A percentile compares a stretch with the other conserved stretches of the same genome.
Evolutionary conservation across 2,113 vertebrate species (phyloP).

Genomic region (Clarias batrachus): DNA sequence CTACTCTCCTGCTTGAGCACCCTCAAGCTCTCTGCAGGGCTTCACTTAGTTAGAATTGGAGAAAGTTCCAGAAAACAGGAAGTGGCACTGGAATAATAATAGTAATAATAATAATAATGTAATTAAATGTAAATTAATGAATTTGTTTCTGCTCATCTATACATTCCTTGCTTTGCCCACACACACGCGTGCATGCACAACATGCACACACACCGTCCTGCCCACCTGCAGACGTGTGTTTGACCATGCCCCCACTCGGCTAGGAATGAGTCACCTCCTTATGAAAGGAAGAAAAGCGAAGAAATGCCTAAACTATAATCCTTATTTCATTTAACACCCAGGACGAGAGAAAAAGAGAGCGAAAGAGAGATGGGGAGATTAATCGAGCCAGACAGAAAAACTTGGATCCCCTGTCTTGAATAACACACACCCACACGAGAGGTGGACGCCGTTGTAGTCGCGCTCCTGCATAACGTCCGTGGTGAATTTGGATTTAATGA

Average conservation of each 20-base stretch:
- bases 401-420: constrained; percentile 6
- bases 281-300: not conserved
- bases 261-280: constrained; percentile 15
- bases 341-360: not conserved
- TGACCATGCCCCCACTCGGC: not conserved
- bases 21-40: constrained; percentile 11
- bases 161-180: not conserved
- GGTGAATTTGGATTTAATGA: constrained; percentile 23
- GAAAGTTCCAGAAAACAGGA: not conserved
- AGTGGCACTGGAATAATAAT: not conserved
- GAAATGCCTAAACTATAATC: not conserved
- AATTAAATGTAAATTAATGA: not conserved
- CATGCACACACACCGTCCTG: not conserved
- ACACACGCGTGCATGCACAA: not conserved
- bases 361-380: not conserved
- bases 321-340: constrained; percentile 5
- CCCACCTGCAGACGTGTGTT: constrained; percentile 10
- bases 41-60: not conserved
- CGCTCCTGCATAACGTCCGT: not conserved
- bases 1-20: not conserved
- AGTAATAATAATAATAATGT: not conserved
- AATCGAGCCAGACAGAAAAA: not conserved
- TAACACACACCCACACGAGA: not conserved
- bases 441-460: not conserved
- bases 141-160: not conserved